Evolutionary conservation across 1,140 invertebrate genomes (phyloP), one percentile per base, ranked within the genome.

Genomic region (Temnothorax nylanderi): DNA sequence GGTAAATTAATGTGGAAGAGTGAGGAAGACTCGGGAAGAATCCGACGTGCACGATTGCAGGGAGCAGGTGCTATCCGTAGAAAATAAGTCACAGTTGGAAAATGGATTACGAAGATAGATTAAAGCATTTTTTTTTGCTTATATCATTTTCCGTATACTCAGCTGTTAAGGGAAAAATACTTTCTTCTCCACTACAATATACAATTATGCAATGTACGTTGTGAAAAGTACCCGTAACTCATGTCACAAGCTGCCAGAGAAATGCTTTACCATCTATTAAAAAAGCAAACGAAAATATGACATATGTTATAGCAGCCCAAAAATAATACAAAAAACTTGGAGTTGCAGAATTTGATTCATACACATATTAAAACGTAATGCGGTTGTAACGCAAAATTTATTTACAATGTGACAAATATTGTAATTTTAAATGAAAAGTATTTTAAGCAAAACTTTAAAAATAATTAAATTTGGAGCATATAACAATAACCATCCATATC

Each of bases 1-100:
- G 54, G 21, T 84, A 60, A 84, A 84, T 84, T 84, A 84, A 75
- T 75, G 80, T 49, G 44, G n/a, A 49, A 74, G 41, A 47, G 54
- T 13, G 54, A 34, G 47, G 80, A 16, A 75, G 41, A 74, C 18
- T 60, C 18, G 21, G 26, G 11, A 49, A 21, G 21, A 71, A 81
- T 71, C 18, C 49, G 47, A 80, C 47, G 51, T 56, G 47, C n/a
- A 26, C 62, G 44, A 62, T 60, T 74, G 64, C 64, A 41, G 32
- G 32, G 41, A 74, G 69, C 80, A 84, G 80, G 69, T 84, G 80
- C 26, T 74, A 60, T 58, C 21, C 67, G 80, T 60, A 11, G 80
- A 74, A 84, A 74, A 60, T 71, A 58, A 82, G 80, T 54, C 54
- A 60, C 69, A 47, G 41, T 58, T 60, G 71, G 54, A 74, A 74